Evolutionary conservation across 2,888 invertebrate species (phyloP), one percentile per base, ranked within the genome.

Genomic region (Cyaniris semiargus): DNA sequence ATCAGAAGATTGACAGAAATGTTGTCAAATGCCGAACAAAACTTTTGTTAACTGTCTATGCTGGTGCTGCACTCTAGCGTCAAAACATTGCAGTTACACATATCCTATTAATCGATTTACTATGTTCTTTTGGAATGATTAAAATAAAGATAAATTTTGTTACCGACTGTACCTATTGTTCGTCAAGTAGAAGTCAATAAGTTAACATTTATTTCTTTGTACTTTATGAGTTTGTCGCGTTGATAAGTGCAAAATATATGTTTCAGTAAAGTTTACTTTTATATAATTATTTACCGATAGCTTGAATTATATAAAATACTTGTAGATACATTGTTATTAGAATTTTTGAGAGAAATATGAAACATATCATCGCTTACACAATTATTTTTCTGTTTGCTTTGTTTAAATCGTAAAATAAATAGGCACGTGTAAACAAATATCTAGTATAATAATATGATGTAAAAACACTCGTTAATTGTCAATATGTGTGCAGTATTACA

Each of bases 381-480:
- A 66, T 15, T 18, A 66, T 15, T 18, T 66, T 27, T 66, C 13
- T 31, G 66, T 66, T 66, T 18, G 66, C 15, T 15, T 18, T 66
- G 6, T 66, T 15, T 66, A 27, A 66, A 27, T 66, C 27, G 27
- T 66, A 27, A 27, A 27, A 27, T 66, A 66, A 66, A 66, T 15
- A 66, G 15, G 23, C 15, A 66, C 66, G 66, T 66, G 7, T 66
- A 66, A 66, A 66, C 23, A 66, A 66, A 66, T 66, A 31, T 18
- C 18, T 27, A 66, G 27, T 53, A 31, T 15, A n/a, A 71, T n/a
- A 44, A 44, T 44, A 8, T 72, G 23, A 48, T 53, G 48, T 74
- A 74, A 74, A 74, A 74, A 74, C 74, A 74, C 74, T 74, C 21
- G 74, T 74, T 74, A 48, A 13, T 53, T 74, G 48, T 74, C 74